These are phyloP conservation scores for Omphaloscelis lunosa DNA, from an alignment of 2,888 invertebrate species.

Conservation along the genomic window DNA sequence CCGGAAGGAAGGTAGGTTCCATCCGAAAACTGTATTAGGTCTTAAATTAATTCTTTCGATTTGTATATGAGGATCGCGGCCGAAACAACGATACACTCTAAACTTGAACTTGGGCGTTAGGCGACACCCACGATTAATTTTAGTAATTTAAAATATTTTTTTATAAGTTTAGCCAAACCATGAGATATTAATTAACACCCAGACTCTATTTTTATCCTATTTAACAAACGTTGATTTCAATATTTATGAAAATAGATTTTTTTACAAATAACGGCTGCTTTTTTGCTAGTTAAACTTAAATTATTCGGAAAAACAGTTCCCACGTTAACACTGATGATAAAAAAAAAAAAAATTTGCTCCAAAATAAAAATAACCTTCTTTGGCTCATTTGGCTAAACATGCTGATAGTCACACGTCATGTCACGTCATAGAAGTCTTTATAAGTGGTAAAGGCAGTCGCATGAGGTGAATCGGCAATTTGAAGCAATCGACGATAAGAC, in stretches of 20 bases:
- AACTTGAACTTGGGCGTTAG: neutral
- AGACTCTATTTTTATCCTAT: neutral
- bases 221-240: neutral
- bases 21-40: no score
- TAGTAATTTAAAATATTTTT: neutral
- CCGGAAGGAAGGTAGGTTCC: neutral
- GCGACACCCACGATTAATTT: neutral
- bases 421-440: slow-evolving; percentile 36
- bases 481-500: slow-evolving; percentile 39
- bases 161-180: neutral
- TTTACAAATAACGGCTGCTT: neutral
- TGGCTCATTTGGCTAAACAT: slow-evolving; percentile 44
- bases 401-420: slow-evolving; percentile 32
- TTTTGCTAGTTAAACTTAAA: neutral
- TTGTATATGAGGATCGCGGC: neutral
- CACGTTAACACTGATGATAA: slow-evolving; percentile 30
- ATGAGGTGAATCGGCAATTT: slow-evolving; percentile 59
- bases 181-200: neutral
- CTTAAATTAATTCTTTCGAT: neutral
- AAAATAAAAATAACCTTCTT: slow-evolving; percentile 40
- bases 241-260: neutral
- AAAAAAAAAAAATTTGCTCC: slow-evolving; percentile 40
- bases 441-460: slow-evolving; percentile 43
- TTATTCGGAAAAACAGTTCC: slow-evolving; percentile 20
- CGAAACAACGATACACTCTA: neutral